Percentiles rank a stretch among this genome's conserved stretches.
Conservation (phyloP, 2,113 vertebrate genomes). For the Talpa occidentalis region DNA sequence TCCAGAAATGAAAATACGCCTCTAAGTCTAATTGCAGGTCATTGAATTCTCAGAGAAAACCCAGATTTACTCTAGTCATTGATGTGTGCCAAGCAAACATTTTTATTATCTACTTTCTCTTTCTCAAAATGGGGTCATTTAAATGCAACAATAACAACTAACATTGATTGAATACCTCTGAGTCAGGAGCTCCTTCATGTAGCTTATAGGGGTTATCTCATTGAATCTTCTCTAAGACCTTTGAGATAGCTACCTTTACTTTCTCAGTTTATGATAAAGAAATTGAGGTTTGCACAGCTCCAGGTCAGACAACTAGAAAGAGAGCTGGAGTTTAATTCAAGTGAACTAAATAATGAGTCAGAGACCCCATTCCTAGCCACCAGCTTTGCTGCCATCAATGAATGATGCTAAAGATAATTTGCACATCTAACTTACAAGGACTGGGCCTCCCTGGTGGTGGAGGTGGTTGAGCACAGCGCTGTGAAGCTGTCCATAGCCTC, state of each 20-base stretch:
- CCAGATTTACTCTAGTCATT: background rate
- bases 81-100: background rate
- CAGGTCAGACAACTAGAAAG: background rate
- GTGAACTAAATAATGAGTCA: background rate
- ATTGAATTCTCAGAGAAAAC: background rate
- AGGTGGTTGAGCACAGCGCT: too few relatives aligned
- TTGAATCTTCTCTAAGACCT: background rate
- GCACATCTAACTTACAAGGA: constrained; percentile 40
- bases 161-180: background rate
- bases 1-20: background rate
- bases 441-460: too few relatives aligned
- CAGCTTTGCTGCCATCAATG: background rate
- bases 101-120: background rate
- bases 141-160: background rate
- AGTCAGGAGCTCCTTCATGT: background rate
- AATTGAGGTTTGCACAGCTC: background rate
- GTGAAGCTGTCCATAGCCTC: too few relatives aligned
- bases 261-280: background rate
- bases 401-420: background rate
- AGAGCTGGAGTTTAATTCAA: background rate
- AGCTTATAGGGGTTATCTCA: background rate
- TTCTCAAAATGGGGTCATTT: background rate
- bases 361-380: background rate
- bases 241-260: background rate
- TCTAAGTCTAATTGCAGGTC: background rate